Conservation (phyloP, 2,113 vertebrate species). For the Petromus typicus region DNA sequence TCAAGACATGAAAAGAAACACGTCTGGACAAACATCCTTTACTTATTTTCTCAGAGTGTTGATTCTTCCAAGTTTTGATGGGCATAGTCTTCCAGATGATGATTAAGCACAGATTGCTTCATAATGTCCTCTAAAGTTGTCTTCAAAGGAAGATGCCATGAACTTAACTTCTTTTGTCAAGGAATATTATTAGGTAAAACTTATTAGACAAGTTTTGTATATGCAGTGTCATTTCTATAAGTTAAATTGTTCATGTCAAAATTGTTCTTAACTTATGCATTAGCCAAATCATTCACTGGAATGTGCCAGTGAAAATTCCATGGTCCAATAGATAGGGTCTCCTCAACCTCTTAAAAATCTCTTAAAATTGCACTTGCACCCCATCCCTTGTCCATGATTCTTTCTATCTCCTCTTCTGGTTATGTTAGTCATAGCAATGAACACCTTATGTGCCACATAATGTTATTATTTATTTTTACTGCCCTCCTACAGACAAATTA, state of each 20-base stretch:
- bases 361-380: background rate
- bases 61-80: too few relatives aligned
- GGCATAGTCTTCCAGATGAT: too few relatives aligned
- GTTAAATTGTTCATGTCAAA: background rate
- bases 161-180: background rate
- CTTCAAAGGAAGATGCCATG: background rate
- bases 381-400: background rate
- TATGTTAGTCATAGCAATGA: background rate
- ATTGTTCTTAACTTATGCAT: background rate
- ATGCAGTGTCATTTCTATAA: background rate
- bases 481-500: background rate
- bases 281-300: background rate
- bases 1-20: too few relatives aligned
- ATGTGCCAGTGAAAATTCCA: background rate
- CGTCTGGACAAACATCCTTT: too few relatives aligned
- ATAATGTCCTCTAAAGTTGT: background rate
- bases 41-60: too few relatives aligned
- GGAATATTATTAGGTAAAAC: background rate
- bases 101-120: too few relatives aligned
- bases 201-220: background rate
- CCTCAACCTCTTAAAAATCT: background rate
- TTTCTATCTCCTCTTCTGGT: background rate
- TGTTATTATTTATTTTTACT: constrained; percentile 7
- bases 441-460: background rate
- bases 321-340: background rate